Conservation (phyloP, 2,797 vertebrate species). For the Pipistrellus kuhlii region DNA sequence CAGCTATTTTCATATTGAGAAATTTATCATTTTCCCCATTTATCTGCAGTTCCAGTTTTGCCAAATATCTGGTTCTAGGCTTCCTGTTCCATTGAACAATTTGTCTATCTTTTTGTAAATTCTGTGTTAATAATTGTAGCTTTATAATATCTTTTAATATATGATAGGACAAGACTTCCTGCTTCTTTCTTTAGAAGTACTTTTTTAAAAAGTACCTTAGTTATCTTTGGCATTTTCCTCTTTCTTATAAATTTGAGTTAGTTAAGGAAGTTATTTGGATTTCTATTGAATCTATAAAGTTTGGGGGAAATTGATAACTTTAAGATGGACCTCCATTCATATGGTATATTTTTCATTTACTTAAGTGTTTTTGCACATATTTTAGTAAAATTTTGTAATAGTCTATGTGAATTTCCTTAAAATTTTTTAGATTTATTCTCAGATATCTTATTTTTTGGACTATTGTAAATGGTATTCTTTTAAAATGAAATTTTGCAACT, state of each 20-base stretch:
- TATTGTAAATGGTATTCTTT: neutral
- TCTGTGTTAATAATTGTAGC: neutral
- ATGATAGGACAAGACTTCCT: neutral
- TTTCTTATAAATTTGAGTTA: neutral
- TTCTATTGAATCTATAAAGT: neutral
- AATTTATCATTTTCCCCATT: neutral
- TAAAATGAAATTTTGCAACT: neutral
- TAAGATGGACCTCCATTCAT: neutral
- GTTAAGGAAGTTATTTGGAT: neutral
- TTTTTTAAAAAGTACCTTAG: neutral
- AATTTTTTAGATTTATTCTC: slow-evolving; percentile 17
- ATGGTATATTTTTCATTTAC: neutral
- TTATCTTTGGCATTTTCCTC: neutral
- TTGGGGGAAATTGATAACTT: neutral
- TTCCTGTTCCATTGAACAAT: neutral
- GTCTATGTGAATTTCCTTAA: neutral
- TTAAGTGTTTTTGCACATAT: neutral
- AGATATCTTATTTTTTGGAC: neutral
- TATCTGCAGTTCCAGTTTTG: neutral
- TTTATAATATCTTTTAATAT: neutral
- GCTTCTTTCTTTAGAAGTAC: neutral
- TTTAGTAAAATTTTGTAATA: neutral
- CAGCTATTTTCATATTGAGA: neutral
- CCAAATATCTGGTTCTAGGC: neutral
- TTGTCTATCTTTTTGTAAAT: slow-evolving; percentile 4